Base-by-base conservation (phyloP, 1,140 invertebrate species). In the Trichonephila inaurata region DNA sequence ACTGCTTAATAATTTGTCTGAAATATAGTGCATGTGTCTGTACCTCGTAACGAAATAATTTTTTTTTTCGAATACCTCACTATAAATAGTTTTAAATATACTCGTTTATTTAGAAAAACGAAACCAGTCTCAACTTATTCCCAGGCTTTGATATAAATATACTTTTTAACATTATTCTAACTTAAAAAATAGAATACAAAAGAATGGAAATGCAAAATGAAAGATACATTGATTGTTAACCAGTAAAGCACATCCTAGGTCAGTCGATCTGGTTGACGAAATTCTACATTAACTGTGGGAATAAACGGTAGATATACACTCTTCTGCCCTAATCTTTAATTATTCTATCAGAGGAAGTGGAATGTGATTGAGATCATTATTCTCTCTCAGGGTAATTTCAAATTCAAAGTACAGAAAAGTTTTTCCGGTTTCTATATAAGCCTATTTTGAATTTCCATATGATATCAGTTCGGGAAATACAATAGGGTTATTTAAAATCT, bases 261-360 rank as follows among this genome's bases (percentile, higher is more conserved):
- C 72, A 77, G 33, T 40, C 72, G 72, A 77, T 40, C 28, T 77
- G 72, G 72, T 77, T 77, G 72, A 77, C 16, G 28, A 77, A 77
- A 40, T 19, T 77, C 28, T 18, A 3, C 18, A 18, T 16, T 4
- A 19, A 77, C 6, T n/a, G 66, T 12, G 72, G 72, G 16, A 40
- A 40, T 2, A 69, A 24, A 77, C 16, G 10, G 19, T 51, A 51
- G 5, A 51, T 51, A 40, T 40, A 51, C 51, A 7, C 51, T 51
- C 6, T 21, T 21, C 14, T 21, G 16, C 21, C 62, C 62, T 19
- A 19, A 64, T 18, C 62, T 64, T 21, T 64, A 64, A 64, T 64
- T 64, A 64, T 64, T 64, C 62, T 18, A 19, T 21, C 18, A 19
- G 18, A 21, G 62, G 21, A 64, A 21, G 21, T 64, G 19, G 16